Percentiles rank a stretch among this genome's conserved stretches.
Evolutionary conservation across 2,113 vertebrate genomes (phyloP).

Genomic region (Actenoides lindsayi): DNA sequence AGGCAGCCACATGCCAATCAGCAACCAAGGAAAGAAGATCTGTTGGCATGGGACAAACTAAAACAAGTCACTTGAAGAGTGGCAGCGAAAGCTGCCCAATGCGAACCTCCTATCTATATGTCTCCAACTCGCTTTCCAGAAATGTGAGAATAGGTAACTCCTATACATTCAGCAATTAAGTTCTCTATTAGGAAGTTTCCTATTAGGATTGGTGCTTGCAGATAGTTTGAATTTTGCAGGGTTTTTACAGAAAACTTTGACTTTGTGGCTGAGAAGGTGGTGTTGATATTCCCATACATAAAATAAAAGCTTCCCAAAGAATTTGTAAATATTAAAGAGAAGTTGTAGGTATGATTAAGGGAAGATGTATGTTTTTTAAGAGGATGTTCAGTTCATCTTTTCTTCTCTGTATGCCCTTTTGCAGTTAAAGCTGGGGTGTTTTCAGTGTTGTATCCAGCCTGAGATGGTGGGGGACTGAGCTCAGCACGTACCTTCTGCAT

Average conservation of each 20-base stretch:
- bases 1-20: not conserved
- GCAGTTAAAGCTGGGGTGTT: not conserved
- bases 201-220: not conserved
- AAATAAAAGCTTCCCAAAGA: not conserved
- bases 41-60: not conserved
- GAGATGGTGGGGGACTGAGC: not conserved
- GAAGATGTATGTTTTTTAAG: rapidly evolving
- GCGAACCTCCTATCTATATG: not conserved
- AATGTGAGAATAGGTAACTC: not conserved
- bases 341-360: not conserved
- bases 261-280: not conserved
- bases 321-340: not conserved
- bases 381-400: not conserved
- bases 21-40: not conserved
- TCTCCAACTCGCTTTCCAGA: not conserved
- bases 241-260: not conserved
- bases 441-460: not conserved
- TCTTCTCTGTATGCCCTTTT: not conserved
- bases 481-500: rapidly evolving
- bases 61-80: not conserved
- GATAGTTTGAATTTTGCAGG: not conserved
- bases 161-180: rapidly evolving
- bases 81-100: not conserved
- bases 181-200: not conserved
- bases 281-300: rapidly evolving